Base-by-base conservation (phyloP, 1,140 invertebrate species). In the Drosophila nannoptera region DNA sequence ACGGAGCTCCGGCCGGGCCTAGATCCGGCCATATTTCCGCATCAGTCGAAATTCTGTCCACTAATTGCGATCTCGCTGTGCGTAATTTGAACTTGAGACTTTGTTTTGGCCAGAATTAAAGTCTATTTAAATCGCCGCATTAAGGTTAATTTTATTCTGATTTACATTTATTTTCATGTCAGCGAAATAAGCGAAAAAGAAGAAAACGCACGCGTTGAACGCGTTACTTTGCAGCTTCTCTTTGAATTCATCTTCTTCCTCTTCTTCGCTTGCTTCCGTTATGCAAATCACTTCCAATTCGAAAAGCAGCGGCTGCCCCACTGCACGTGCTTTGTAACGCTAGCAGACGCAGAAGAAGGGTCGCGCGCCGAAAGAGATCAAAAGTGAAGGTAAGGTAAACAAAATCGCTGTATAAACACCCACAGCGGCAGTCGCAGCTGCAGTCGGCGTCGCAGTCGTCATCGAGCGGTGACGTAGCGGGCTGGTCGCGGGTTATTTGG, bases 331-430 rank as follows among this genome's bases (percentile, higher is more conserved):
- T 62, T 62, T 54, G 38, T 12, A 65, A 56, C 48, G 33, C 43
- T n/a, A 4, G 12, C 4, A 42, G 2, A 42, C n/a, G 40, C n/a
- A 46, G 45, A 22, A 8, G 9, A 11, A 7, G 7, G 33, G 40
- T 8, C 6, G 4, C 4, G 32, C 7, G 11, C 4, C 2, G 11
- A 50, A 29, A 8, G 52, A 32, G 42, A 65, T 22, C 59, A 60
- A 66, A 66, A 66, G 64, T 66, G 64, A 66, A 66, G 54, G 64
- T 66, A 62, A 43, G 22, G 36, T 52, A 66, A 69, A 66, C 42
- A 70, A 59, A 61, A 71, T 67, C 64, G 60, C 38, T 42, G 50
- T 43, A 22, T 49, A 60, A 66, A 54, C 62, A 71, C 63, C 62
- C 55, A 60, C 68, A 48, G 38, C 12, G 11, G n/a, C 11, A 40